Conservation (phyloP, 2,113 vertebrate species). For the Spea bombifrons region DNA sequence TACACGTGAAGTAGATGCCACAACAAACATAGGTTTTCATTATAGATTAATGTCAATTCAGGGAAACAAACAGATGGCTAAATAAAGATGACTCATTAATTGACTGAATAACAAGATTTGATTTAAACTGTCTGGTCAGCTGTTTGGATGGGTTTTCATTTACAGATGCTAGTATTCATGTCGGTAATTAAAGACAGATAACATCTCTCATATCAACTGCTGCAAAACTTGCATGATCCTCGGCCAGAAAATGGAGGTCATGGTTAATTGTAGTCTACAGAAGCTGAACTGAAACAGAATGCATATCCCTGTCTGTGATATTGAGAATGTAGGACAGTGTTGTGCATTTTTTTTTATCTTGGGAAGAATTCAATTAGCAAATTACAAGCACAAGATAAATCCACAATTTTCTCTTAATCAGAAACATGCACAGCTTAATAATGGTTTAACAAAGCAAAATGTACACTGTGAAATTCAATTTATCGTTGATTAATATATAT, state of each 20-base stretch:
- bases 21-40: slow-evolving; percentile 8
- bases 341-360: slow-evolving; percentile 23
- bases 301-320: no score
- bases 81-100: slow-evolving; percentile 30
- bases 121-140: slow-evolving; percentile 18
- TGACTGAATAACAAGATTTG: slow-evolving; percentile 24
- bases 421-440: slow-evolving; percentile 42
- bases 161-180: slow-evolving; percentile 13
- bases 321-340: neutral
- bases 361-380: slow-evolving; percentile 43
- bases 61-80: slow-evolving; percentile 2
- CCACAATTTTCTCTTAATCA: slow-evolving; percentile 31
- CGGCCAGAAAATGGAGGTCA: no score
- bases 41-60: neutral
- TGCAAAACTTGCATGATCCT: no score
- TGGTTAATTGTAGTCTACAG: no score
- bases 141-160: slow-evolving; percentile 1
- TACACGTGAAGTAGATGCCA: neutral
- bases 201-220: no score
- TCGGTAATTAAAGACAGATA: no score
- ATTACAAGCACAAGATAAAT: slow-evolving; percentile 45
- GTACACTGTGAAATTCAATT: slow-evolving; percentile 11
- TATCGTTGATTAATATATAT: slow-evolving; percentile 35
- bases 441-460: slow-evolving; percentile 41
- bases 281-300: no score